Evolutionary conservation across 2,797 vertebrate species (phyloP), one percentile per base, ranked within the genome.

Genomic region (Macropodus opercularis): DNA sequence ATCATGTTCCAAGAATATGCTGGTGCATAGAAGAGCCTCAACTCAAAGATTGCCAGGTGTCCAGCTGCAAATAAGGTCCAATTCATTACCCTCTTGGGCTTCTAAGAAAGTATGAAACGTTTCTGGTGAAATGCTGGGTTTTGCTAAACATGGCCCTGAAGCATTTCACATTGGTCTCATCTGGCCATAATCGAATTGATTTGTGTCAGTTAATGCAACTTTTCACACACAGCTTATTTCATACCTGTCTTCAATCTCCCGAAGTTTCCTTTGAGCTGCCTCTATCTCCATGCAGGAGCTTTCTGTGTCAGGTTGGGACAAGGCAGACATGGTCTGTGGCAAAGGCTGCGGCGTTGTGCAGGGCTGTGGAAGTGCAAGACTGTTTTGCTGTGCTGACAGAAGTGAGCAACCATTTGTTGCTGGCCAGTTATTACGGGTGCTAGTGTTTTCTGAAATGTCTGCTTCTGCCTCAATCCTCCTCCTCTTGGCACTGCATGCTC

Each of bases 221-320:
- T 39, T 21, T 17, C 12, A 8, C 5, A 41, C 22, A 13, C 0
- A 2, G 6, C 17, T 26, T n/a, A 8, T 14, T 63, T 3, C 66
- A 59, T 56, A 93, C 93, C 93, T 85, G 64, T 93, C 90, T 69
- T 94, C 92, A 1, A 94, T 94, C 80, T 94, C 92, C 71, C 84
- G 91, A 47, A 94, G 90, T 62, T 72, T 92, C 74, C 88, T 90
- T 72, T 94, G 93, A 31, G 92, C 92, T 0, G 92, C 86, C 52
- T 93, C 93, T 17, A 93, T 72, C 77, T 94, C 93, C 90, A 93
- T 93, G 78, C 88, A 82, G 71, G 86, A 89, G 34, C 67, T 82
- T 22, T 92, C 91, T 0, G 77, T 21, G 22, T 90, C 89, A 4
- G 54, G 59, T 38, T 64, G 60, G 19, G 75, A 5, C 24, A 58